phyloP scores from a whole-genome alignment of 2,888 invertebrate genomes.

The Mesorhabditis sp. region DNA sequence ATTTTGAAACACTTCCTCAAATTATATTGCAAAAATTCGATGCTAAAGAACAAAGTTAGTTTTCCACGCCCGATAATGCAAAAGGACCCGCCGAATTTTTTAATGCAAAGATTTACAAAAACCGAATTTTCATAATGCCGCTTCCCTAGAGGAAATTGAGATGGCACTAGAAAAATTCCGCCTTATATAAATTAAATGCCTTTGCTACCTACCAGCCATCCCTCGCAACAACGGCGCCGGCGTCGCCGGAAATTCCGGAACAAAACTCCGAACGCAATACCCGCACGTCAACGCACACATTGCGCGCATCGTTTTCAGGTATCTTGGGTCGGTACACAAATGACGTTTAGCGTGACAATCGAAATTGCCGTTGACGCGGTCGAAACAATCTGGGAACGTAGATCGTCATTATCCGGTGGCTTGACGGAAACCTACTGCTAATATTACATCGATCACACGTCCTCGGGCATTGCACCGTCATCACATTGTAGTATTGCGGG shows the following conservation, averaged over 20 bases:
- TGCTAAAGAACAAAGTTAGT: no score
- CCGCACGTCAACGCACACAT: background rate
- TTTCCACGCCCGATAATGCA: no score
- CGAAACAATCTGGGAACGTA: background rate
- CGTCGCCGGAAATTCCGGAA: background rate
- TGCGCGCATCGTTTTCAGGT: background rate
- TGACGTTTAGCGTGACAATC: background rate
- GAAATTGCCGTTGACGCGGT: background rate
- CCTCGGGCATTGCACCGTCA: background rate
- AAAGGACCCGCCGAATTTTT: no score
- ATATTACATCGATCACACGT: constrained; percentile 4
- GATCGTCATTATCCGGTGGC: background rate
- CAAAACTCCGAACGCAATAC: background rate
- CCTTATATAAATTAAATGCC: background rate
- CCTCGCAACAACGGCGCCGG: background rate
- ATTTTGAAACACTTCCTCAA: no score
- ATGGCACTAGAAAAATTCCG: background rate
- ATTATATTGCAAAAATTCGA: no score
- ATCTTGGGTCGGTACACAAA: background rate
- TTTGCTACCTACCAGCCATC: background rate
- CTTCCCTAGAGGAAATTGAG: no score
- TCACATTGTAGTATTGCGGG: constrained; percentile 2
- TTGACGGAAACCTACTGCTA: background rate
- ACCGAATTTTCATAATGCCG: no score
- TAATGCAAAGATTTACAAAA: no score